phyloP scores from a whole-genome alignment of 2,797 vertebrate species.

The Poeciliopsis turneri region DNA sequence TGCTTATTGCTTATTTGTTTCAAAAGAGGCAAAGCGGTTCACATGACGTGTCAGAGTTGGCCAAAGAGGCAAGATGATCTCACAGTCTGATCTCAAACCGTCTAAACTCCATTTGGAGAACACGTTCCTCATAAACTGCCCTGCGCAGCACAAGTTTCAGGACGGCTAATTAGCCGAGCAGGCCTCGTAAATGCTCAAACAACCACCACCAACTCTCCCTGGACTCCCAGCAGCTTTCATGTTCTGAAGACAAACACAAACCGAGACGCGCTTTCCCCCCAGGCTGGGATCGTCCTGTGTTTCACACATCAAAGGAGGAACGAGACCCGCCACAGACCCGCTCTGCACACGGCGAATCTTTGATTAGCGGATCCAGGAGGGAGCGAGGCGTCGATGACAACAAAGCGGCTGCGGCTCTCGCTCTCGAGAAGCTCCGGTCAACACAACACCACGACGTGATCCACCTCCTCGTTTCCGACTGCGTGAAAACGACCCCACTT shows the following conservation, averaged over 20 bases:
- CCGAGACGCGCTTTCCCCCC: background rate
- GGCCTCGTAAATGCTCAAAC: conserved; percentile 1
- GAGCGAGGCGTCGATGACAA: background rate
- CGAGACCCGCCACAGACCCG: background rate
- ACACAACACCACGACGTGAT: background rate
- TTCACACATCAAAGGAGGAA: background rate
- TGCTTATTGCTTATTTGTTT: too few relatives aligned
- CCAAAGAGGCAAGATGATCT: too few relatives aligned
- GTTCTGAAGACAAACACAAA: background rate
- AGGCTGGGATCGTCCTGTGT: background rate
- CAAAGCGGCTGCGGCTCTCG: background rate
- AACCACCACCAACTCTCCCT: background rate
- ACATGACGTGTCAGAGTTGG: too few relatives aligned
- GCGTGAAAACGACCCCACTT: background rate
- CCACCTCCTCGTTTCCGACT: background rate
- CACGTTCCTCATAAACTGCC: background rate
- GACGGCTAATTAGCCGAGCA: background rate
- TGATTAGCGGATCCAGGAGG: background rate
- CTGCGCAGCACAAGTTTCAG: background rate
- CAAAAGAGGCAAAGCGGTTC: too few relatives aligned
- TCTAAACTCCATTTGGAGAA: background rate
- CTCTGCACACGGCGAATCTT: background rate
- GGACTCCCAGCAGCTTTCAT: conserved; percentile 1
- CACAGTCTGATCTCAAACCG: background rate
- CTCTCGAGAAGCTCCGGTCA: background rate